Conservation (phyloP, 2,113 vertebrate species). For the Rhineura floridana region DNA sequence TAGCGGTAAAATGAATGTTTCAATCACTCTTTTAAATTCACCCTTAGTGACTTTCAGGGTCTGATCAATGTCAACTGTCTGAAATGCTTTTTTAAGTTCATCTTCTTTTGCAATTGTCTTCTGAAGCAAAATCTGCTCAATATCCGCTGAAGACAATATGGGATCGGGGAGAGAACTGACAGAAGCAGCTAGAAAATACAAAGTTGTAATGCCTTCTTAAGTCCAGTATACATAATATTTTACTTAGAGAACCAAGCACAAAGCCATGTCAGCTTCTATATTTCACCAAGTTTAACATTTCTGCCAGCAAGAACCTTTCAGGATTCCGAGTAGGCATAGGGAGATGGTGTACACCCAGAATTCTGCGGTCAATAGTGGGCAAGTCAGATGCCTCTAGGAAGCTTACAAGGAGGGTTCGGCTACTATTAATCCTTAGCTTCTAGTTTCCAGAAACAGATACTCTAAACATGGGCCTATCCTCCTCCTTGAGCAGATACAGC, state of each 20-base stretch:
- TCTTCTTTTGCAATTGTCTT: constrained; percentile 59
- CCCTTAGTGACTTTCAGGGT: constrained; percentile 58
- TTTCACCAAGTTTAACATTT: not conserved
- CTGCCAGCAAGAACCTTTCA: not conserved
- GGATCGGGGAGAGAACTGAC: constrained; percentile 57
- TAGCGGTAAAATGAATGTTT: constrained; percentile 63
- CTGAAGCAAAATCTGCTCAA: constrained; percentile 65
- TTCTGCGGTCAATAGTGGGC: not conserved
- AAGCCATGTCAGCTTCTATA: not conserved
- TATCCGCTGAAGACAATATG: constrained; percentile 44
- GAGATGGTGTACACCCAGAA: not conserved
- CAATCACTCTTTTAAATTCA: constrained; percentile 56
- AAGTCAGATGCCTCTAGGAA: not conserved
- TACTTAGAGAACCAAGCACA: constrained; percentile 5
- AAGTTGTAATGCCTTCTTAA: not conserved
- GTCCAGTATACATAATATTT: not conserved
- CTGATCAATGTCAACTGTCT: constrained; percentile 51
- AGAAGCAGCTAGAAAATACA: constrained; percentile 42
- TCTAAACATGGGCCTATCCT: not conserved
- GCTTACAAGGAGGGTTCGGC: not conserved
- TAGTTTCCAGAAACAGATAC: not conserved
- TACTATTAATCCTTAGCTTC: not conserved
- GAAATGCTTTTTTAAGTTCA: constrained; percentile 66
- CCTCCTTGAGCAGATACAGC: not conserved
- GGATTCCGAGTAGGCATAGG: not conserved